These are phyloP conservation scores for Drosophila setifemur DNA, from an alignment of 1,140 invertebrate species.

Conservation along the genomic window DNA sequence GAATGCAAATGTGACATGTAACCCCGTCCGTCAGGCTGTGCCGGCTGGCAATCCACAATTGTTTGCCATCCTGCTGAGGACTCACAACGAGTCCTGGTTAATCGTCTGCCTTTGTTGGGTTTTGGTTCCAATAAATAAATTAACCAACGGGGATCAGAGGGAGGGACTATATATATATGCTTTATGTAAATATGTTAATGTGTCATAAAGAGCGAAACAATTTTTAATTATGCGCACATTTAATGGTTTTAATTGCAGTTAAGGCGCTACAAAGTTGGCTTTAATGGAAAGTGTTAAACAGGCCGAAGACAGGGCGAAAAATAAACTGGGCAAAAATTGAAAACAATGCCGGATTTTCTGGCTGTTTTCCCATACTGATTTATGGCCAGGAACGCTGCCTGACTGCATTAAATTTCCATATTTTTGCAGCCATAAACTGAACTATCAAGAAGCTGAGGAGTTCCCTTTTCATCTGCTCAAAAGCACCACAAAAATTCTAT, in stretches of 20 bases:
- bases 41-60: neutral
- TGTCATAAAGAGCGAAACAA: slow-evolving; percentile 46
- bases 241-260: slow-evolving; percentile 53
- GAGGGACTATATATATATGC: slow-evolving; percentile 17
- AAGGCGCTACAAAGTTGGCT: slow-evolving; percentile 48
- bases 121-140: slow-evolving; percentile 39
- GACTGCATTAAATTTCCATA: slow-evolving; percentile 19
- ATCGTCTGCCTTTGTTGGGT: slow-evolving; percentile 10
- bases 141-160: slow-evolving; percentile 29
- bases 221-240: slow-evolving; percentile 56
- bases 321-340: slow-evolving; percentile 20
- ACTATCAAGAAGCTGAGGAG: slow-evolving; percentile 15
- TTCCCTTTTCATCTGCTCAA: slow-evolving; percentile 17
- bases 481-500: slow-evolving; percentile 45
- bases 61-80: neutral
- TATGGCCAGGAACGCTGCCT: slow-evolving; percentile 24
- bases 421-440: neutral
- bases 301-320: neutral
- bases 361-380: slow-evolving; percentile 48
- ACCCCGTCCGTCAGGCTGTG: slow-evolving; percentile 7
- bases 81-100: slow-evolving; percentile 7
- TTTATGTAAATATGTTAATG: slow-evolving; percentile 47
- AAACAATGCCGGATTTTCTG: slow-evolving; percentile 34
- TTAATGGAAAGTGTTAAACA: slow-evolving; percentile 28
- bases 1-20: slow-evolving; percentile 37